phyloP scores from a whole-genome alignment of 2,888 invertebrate species.

The Cepaea hortensis region DNA sequence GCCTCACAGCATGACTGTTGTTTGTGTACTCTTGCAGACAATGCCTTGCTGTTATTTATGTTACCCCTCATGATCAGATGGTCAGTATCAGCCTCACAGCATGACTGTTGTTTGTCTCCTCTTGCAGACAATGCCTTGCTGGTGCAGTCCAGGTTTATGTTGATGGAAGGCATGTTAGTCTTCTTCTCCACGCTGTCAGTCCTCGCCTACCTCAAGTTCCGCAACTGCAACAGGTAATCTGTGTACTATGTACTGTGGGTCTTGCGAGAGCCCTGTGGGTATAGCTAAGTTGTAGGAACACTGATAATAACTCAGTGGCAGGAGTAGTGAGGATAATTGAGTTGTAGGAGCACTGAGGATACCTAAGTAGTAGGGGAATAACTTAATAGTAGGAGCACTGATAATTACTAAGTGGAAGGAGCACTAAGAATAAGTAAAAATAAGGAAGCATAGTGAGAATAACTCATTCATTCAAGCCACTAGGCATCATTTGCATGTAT shows the following conservation, averaged over 20 bases:
- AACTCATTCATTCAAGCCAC: too few relatives aligned
- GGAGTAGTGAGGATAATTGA: too few relatives aligned
- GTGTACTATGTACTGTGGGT: background rate
- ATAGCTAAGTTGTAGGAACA: background rate
- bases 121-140: slow-evolving; percentile 89
- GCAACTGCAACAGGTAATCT: slow-evolving; percentile 65
- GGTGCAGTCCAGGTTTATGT: slow-evolving; percentile 93
- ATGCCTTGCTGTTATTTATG: slow-evolving; percentile 71
- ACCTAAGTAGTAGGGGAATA: too few relatives aligned
- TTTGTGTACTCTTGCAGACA: slow-evolving; percentile 81
- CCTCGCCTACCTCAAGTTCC: slow-evolving; percentile 76
- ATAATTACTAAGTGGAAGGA: too few relatives aligned
- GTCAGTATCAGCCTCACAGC: background rate
- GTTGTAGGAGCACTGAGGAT: too few relatives aligned
- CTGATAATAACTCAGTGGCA: too few relatives aligned
- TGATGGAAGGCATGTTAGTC: slow-evolving; percentile 94
- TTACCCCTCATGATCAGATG: background rate
- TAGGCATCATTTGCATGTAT: too few relatives aligned
- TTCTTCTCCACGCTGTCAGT: slow-evolving; percentile 85
- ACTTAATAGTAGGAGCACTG: too few relatives aligned
- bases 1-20: too few relatives aligned
- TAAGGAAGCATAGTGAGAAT: too few relatives aligned
- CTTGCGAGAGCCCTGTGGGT: background rate
- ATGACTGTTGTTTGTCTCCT: background rate
- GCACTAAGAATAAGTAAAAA: too few relatives aligned